A percentile compares a stretch with the other conserved stretches of the same genome.
Conservation (phyloP, 2,797 vertebrate genomes). For the Carduelis carduelis region DNA sequence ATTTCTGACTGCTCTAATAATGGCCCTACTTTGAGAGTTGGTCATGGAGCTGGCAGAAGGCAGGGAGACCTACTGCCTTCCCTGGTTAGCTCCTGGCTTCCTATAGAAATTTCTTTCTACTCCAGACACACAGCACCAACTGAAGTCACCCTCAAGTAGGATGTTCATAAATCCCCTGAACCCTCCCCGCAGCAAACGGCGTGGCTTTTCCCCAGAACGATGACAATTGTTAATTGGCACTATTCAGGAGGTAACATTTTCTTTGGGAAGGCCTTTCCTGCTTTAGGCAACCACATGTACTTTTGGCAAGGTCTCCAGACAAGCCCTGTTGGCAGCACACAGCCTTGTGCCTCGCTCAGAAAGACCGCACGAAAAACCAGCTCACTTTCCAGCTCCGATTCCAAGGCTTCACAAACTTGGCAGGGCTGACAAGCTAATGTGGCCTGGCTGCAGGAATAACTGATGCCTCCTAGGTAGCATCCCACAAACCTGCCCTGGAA, state of each 20-base stretch:
- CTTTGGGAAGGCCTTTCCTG: constrained; percentile 39
- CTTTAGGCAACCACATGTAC: constrained; percentile 27
- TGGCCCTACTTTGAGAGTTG: background rate
- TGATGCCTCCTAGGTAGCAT: constrained; percentile 16
- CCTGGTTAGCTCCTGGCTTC: background rate
- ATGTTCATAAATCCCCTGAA: background rate
- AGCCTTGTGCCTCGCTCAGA: background rate
- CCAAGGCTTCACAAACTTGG: constrained; percentile 19
- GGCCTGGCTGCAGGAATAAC: constrained; percentile 26
- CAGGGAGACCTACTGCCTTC: background rate
- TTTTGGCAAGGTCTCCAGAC: constrained; percentile 36
- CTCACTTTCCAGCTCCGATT: constrained; percentile 40
- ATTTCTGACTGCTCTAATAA: constrained; percentile 42
- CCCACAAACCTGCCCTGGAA: background rate
- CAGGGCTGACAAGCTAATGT: background rate
- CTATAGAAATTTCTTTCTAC: background rate
- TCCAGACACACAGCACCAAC: background rate
- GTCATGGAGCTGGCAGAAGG: constrained; percentile 4
- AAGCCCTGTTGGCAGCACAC: constrained; percentile 11
- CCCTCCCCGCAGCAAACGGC: background rate
- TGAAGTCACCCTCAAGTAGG: background rate
- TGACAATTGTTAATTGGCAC: background rate
- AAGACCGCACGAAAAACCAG: constrained; percentile 12
- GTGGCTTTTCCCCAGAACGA: background rate
- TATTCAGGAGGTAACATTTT: constrained; percentile 29